Evolutionary conservation across 2,797 vertebrate species (phyloP).

Genomic region (Microchirus variegatus): DNA sequence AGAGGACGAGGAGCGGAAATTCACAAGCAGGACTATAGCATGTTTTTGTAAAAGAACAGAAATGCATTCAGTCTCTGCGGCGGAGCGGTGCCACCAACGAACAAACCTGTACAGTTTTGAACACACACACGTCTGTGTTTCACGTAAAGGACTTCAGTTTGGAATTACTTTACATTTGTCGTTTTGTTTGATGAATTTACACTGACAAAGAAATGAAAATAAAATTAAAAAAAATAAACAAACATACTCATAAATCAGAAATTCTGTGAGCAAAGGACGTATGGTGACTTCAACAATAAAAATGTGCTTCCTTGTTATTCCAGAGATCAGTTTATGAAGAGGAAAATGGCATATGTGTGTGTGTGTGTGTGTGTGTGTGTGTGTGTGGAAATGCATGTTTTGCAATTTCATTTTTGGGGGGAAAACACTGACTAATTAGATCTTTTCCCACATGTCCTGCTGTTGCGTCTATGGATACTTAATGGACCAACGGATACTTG

Average conservation of each 20-base stretch:
- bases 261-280: neutral
- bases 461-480: too few relatives aligned
- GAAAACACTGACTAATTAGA: too few relatives aligned
- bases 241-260: neutral
- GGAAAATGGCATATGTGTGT: neutral
- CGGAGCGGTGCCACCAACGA: constrained; percentile 40
- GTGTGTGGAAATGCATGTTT: neutral
- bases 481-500: too few relatives aligned
- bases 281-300: constrained; percentile 1
- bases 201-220: neutral
- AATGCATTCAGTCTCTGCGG: constrained; percentile 32
- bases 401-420: too few relatives aligned
- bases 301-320: constrained; percentile 33
- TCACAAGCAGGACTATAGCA: constrained; percentile 54
- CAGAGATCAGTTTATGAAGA: neutral
- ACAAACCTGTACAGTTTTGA: constrained; percentile 56
- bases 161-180: neutral
- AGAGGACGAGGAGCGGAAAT: constrained; percentile 44
- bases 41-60: constrained; percentile 39
- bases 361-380: too few relatives aligned
- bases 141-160: neutral
- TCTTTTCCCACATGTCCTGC: too few relatives aligned
- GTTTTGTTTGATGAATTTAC: constrained; percentile 10
- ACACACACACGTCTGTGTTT: constrained; percentile 36
- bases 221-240: too few relatives aligned